These are phyloP conservation scores for Zaprionus kolodkinae DNA, from an alignment of 1,140 invertebrate species.

Conservation along the genomic window DNA sequence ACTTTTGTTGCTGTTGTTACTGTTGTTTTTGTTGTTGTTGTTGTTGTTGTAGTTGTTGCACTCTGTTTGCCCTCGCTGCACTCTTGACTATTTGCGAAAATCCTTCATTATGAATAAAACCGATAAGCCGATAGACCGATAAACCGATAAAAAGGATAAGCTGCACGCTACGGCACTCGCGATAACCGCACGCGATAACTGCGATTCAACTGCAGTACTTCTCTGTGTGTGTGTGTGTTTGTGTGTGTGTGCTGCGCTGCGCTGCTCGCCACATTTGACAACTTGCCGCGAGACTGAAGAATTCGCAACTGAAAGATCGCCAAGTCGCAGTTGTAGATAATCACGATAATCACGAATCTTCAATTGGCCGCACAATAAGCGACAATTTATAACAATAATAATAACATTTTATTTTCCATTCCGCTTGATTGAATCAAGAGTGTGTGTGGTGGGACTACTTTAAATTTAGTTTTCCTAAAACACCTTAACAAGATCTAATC, in stretches of 20 bases:
- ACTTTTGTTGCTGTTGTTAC: constrained; percentile 52
- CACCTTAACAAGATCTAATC: constrained; percentile 70
- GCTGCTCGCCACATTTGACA: constrained; percentile 12
- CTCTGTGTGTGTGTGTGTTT: not conserved
- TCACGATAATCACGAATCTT: constrained; percentile 28
- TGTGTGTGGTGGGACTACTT: constrained; percentile 37
- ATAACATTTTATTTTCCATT: constrained; percentile 15
- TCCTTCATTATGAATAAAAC: constrained; percentile 44
- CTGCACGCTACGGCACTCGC: constrained; percentile 24
- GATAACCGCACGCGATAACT: not conserved
- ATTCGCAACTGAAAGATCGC: constrained; percentile 50
- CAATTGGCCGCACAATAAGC: constrained; percentile 73
- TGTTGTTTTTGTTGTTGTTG: constrained; percentile 50
- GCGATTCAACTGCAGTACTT: not conserved
- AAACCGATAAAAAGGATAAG: constrained; percentile 31
- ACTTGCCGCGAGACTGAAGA: constrained; percentile 10
- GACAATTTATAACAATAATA: constrained; percentile 64
- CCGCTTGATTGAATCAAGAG: constrained; percentile 68
- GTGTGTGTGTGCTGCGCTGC: not conserved
- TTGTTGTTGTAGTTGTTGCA: constrained; percentile 31
- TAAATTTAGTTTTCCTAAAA: constrained; percentile 60
- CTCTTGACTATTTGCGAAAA: constrained; percentile 33
- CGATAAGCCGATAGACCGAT: constrained; percentile 17
- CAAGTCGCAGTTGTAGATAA: constrained; percentile 19
- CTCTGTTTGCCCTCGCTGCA: constrained; percentile 32